Base-by-base conservation (phyloP, 1,140 invertebrate species). In the Protaetia brevitarsis region DNA sequence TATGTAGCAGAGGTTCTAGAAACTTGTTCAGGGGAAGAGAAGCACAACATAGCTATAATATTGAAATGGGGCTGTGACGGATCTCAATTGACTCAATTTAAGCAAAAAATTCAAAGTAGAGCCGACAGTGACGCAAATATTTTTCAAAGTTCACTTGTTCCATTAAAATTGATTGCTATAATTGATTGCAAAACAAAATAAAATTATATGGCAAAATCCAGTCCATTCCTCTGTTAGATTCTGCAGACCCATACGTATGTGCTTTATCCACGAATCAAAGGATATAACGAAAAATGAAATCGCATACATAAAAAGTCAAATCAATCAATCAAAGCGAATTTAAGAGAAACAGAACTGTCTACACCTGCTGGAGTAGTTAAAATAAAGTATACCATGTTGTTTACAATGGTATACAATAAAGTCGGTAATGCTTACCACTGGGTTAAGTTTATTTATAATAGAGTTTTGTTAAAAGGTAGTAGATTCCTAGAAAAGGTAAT, bases 111-210 rank as follows among this genome's bases (percentile, higher is more conserved):
- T 66, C n/a, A 61, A 27, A 61, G 66, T 64, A 64, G 67, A 23
- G 19, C 51, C 8, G 65, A 65, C 37, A 68, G 51, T 59, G 72
- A 72, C 5, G 74, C 65, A 67, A 64, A 77, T 66, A 58, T 72
- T 27, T 72, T 70, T 65, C 11, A 64, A 37, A 68, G 26, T 27
- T 77, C 73, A 10, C 13, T 76, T 51, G 74, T 78, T 29, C 73
- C 77, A 11, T 68, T 77, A 41, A 72, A 71, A 68, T 31, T 79
- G 6, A 59, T 75, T 6, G 16, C 6, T n/a, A n/a, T n/a, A n/a
- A n/a, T n/a, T n/a, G n/a, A n/a, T n/a, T n/a, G n/a, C n/a, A n/a
- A n/a, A n/a, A 8, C 6, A 19, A 51, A 51, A 51, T 13, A 68
- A 62, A 31, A 65, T 68, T 8, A 29, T 73, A 27, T 72, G 67